Evolutionary conservation across 2,797 vertebrate genomes (phyloP).

Genomic region (Prunella strophiata): DNA sequence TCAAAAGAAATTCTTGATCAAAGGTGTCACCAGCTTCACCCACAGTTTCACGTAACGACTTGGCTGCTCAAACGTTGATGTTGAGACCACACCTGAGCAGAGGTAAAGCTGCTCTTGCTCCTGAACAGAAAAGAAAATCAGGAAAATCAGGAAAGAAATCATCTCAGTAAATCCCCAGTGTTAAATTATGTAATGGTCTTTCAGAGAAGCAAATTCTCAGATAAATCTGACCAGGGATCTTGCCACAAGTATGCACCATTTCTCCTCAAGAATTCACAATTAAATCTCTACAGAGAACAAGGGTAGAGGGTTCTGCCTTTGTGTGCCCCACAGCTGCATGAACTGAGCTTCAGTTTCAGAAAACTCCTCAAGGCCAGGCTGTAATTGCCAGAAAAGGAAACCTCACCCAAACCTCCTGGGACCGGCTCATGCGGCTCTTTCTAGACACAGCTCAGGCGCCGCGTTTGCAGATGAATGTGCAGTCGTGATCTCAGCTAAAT

Average conservation of each 20-base stretch:
- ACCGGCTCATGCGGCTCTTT: conserved; percentile 12
- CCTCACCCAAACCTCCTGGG: conserved; percentile 26
- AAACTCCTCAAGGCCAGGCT: background rate
- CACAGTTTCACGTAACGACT: conserved; percentile 91
- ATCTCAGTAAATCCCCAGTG: background rate
- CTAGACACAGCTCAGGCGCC: conserved; percentile 46
- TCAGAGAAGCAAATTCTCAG: background rate
- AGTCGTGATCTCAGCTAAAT: conserved; percentile 54
- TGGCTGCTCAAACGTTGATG: conserved; percentile 88
- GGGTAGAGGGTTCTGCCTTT: background rate
- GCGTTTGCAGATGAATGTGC: conserved; percentile 46
- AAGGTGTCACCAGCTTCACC: conserved; percentile 93
- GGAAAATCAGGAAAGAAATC: background rate
- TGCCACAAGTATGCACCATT: background rate
- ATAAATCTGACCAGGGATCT: background rate
- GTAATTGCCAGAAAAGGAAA: conserved; percentile 48
- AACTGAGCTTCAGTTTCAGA: background rate
- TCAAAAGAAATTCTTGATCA: conserved; percentile 99
- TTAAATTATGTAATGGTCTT: background rate
- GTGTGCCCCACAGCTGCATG: background rate
- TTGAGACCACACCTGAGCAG: conserved; percentile 84
- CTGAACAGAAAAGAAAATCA: conserved; percentile 62
- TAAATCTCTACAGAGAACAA: background rate
- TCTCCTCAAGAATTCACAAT: background rate
- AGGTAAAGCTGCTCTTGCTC: conserved; percentile 91